Evolutionary conservation across 2,888 invertebrate genomes (phyloP), one percentile per base, ranked within the genome.

Genomic region (Escarpia spicata): DNA sequence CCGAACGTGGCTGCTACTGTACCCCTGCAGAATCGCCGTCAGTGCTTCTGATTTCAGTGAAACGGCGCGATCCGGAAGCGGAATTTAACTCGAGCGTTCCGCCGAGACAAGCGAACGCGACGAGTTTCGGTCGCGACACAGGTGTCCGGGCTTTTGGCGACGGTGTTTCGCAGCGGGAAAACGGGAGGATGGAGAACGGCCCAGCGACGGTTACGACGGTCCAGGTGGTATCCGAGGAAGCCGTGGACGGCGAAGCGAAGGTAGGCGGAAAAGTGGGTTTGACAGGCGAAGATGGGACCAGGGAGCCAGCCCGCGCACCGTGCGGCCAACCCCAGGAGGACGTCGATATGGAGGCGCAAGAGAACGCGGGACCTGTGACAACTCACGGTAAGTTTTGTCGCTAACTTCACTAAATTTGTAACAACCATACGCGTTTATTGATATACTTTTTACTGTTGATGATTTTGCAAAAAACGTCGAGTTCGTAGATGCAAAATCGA

Each of bases 171-270:
- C 75, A 75, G 75, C n/a, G 19, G 26, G 75, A 26, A 26, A 75
- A 75, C 75, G 75, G 75, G 75, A 75, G 75, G n/a, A 75, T 75
- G 75, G 75, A 75, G 75, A 75, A 75, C 75, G 75, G 75, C 19
- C 75, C 75, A 26, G 19, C 75, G 75, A 26, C 75, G n/a, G 75
- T 26, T 75, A 75, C 75, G 75, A 26, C 15, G 75, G 75, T 75
- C 75, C 75, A 15, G 75, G 75, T 26, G 75, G 75, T 75, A n/a
- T 75, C 75, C 19, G 75, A 4, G 75, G 75, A 75, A 75, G 75
- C 26, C n/a, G 75, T 75, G n/a, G 75, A 75, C 75, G 75, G 75
- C 75, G 75, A 75, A 75, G 75, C 75, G 75, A 75, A 75, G 75
- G 26, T 26, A 26, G n/a, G n/a, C 2, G 75, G 75, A 75, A 75